Base-by-base conservation (phyloP, 2,113 vertebrate species). In the Brachyhypopomus gauderio region DNA sequence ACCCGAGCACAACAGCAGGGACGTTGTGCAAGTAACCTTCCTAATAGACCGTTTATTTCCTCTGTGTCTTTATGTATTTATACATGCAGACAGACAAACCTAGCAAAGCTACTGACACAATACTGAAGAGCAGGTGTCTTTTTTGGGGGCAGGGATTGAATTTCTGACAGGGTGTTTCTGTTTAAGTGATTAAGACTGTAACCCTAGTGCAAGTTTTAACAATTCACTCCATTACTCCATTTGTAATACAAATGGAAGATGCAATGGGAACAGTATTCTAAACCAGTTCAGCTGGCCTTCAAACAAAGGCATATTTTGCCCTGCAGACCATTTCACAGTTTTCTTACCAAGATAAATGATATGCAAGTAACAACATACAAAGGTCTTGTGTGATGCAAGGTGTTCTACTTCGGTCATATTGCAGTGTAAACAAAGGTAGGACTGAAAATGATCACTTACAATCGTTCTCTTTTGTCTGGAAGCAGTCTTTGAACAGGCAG, bases 401-500 rank as follows among this genome's bases (percentile, higher is more conserved):
- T 2, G 5, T 36, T 67, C 64, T 67, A 27, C 30, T 34, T 1
- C 19, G 27, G 20, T 4, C 20, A 38, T 3, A 69, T 0, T 25
- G 25, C 27, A n/a, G 27, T 23, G 20, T 66, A 14, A 56, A 30
- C 12, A 66, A 67, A 9, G n/a, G 56, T 25, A 25, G 0, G 0
- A 60, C 25, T 34, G 12, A 1, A 38, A 30, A 1, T 25, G 19
- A 63, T 38, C 2, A 93, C 93, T 93, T 79, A 94, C 93, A 91
- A 85, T 92, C 82, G 22, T 5, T 19, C 1, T 88, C 86, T 36
- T 84, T 63, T 55, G 30, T 77, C 59, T 20, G 5, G 72, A 93
- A 94, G 84, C 92, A 94, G 3, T 91, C 83, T 0, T 80, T 86
- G 82, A 94, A 94, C 58, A 95, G 89, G 82, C 91, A 92, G 80